These are phyloP conservation scores for Perdix hodgsoniae DNA, from an alignment of 2,797 vertebrate genomes.

Conservation along the genomic window DNA sequence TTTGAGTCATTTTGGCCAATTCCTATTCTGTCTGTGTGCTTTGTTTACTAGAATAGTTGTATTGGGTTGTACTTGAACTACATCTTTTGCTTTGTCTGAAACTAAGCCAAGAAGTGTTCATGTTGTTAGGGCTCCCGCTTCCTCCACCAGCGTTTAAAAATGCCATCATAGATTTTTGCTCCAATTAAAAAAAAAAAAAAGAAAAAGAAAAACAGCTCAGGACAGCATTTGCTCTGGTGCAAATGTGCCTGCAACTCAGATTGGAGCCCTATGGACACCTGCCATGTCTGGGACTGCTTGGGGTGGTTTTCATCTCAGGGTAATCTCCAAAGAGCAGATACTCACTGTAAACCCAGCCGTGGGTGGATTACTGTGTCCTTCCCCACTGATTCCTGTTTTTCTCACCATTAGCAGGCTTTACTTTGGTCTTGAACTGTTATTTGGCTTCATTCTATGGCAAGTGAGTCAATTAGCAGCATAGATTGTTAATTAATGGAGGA, in stretches of 20 bases:
- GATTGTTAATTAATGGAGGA: neutral
- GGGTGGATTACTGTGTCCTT: neutral
- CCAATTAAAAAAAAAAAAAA: neutral
- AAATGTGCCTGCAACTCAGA: neutral
- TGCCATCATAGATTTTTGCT: neutral
- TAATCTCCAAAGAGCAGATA: neutral
- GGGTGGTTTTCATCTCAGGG: neutral
- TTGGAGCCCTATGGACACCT: neutral
- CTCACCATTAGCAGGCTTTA: neutral
- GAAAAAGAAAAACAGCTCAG: neutral
- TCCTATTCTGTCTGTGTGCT: neutral
- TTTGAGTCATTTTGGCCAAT: neutral
- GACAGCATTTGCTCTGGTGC: neutral
- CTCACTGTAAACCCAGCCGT: neutral
- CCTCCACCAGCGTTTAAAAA: neutral
- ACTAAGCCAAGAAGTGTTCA: neutral
- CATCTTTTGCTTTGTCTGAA: neutral
- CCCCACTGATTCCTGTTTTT: neutral
- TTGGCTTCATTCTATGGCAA: neutral
- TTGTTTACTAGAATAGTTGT: neutral
- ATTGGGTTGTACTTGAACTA: neutral
- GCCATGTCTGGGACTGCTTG: neutral
- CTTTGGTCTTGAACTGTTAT: neutral
- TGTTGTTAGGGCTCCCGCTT: neutral
- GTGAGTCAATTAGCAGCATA: neutral